Evolutionary conservation across 2,888 invertebrate genomes (phyloP), one percentile per base, ranked within the genome.

Genomic region (Macaria liturata): DNA sequence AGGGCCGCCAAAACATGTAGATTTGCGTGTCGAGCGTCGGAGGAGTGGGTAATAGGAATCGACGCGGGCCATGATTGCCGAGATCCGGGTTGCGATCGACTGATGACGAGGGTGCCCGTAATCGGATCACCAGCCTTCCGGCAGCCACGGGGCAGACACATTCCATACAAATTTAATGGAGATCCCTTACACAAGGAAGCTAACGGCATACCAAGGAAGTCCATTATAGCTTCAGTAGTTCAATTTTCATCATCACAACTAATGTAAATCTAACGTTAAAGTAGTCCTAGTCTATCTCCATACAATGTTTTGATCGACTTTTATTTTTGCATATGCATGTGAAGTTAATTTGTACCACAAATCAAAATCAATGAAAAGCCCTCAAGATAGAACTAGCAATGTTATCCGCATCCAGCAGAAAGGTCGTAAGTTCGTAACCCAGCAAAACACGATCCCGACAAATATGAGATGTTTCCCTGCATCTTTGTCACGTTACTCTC

Each of bases 121-220:
- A 81, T 80, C 76, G 68, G 73, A 76, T 80, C 71, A 68, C 57
- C 67, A 67, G 64, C 68, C 69, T 70, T 70, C 68, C 70, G 68
- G 62, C 53, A 45, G 32, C 42, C 50, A 32, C 45, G 9, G 32
- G 34, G 31, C n/a, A 45, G 42, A 40, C 37, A 46, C 39, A 42
- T 2, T 20, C 46, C 9, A 48, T n/a, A 8, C 37, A 37, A 20
- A 30, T 47, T 31, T 37, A 9, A 31, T 9, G 9, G 40, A 49
- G 37, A 39, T 32, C 40, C 34, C 6, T 34, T 34, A 20, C 32
- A 32, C 34, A 20, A 34, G 43, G 7, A 49, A 30, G 5, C 32
- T 20, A 20, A 20, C 20, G 20, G 20, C 20, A 20, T 20, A 20
- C 20, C 2, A 20, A 20, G 20, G 2, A 20, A 20, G 20, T 20